Base-by-base conservation (phyloP, 2,797 vertebrate genomes). In the Euphonia xanthogaster region DNA sequence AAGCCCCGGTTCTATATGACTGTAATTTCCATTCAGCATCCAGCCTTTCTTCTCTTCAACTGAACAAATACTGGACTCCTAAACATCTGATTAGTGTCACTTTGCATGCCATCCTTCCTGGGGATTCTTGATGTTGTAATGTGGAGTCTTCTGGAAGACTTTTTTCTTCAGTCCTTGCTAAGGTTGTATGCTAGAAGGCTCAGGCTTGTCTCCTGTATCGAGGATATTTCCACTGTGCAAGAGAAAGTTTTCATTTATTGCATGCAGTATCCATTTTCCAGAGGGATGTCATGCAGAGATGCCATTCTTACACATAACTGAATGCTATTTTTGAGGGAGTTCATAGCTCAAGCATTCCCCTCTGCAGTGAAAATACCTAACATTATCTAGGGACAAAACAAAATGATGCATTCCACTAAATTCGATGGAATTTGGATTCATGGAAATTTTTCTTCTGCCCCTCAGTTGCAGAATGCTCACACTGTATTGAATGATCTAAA, bases 1-100 rank as follows among this genome's bases (percentile, higher is more conserved):
- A 70, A 70, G 7, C 9, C 7, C 4, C 1, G 2, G 24, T 81
- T 33, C 47, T 47, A 0, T 33, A 6, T 51, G 39, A 19, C 21
- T 67, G 10, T 47, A 30, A 24, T 39, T 86, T 78, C 57, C 27
- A 4, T 75, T 74, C 40, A 71, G 40, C 23, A 42, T 51, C 37
- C 35, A 67, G 27, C 42, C 50, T 74, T 62, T 50, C 21, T 72
- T 84, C 18, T 86, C 9, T 88, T 86, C 40, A 81, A 0, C 28
- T 53, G 48, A 48, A 18, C 20, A 61, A 57, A 4, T 51, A 24
- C 1, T 55, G 39, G 55, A n/a, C 24, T 58, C 57, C 30, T 60
- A 12, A 31, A 87, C 14, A 25, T 54, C 12, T 75, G 20, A 39
- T 79, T 33, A 19, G 23, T 40, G 22, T 75, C 67, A 22, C 11